A percentile compares a stretch with the other conserved stretches of the same genome.
Conservation (phyloP, 2,113 vertebrate species). For the Mellivora capensis region DNA sequence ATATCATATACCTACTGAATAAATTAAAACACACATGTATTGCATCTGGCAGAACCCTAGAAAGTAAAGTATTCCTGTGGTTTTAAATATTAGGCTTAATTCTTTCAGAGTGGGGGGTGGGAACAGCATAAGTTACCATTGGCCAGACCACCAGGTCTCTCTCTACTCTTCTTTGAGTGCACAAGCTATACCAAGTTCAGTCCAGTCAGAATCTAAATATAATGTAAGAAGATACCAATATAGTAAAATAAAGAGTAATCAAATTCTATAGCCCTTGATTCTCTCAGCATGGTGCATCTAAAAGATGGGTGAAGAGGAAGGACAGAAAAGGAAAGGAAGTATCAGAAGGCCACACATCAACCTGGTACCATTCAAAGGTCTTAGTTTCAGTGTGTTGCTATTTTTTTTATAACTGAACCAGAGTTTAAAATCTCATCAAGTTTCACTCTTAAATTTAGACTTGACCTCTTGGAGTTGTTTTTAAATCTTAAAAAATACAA, state of each 20-base stretch:
- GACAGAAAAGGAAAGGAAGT: neutral
- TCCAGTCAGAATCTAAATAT: neutral
- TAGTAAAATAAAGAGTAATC: neutral
- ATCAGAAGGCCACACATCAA: fast-evolving
- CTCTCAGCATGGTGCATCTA: neutral
- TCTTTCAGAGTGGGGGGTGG: neutral
- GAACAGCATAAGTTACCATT: neutral
- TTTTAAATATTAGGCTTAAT: neutral
- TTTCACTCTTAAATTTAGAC: neutral
- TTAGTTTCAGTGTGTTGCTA: neutral
- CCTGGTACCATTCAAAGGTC: neutral
- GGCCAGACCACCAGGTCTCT: neutral
- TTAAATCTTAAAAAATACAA: neutral
- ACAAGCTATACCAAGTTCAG: neutral
- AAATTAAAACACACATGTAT: slow-evolving; percentile 25
- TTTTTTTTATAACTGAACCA: neutral
- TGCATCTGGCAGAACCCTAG: neutral
- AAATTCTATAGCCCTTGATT: neutral
- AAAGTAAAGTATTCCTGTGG: neutral
- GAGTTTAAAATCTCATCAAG: neutral
- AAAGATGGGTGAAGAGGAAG: neutral
- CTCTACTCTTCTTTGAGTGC: neutral
- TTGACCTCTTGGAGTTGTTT: neutral
- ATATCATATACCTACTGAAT: slow-evolving; percentile 8
- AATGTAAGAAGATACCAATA: neutral